phyloP scores from a whole-genome alignment of 1,140 invertebrate species.

The Gryon sp. region DNA sequence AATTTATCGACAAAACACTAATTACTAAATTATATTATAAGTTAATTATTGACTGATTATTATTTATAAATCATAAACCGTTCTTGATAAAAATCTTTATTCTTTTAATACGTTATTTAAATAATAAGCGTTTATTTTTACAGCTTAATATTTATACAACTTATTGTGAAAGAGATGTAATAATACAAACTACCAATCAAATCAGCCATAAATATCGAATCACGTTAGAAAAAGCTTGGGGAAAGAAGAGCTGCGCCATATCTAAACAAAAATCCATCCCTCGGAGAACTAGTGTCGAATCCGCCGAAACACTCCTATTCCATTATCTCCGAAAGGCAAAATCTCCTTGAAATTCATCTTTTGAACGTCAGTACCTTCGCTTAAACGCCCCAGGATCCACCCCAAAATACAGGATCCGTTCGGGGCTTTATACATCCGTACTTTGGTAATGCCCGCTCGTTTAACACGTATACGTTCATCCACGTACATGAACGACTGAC shows the following conservation, averaged over 20 bases:
- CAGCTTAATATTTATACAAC: not conserved
- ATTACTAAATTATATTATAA: no score
- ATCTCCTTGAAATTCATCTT: slow-evolving; percentile 63
- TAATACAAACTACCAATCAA: slow-evolving; percentile 41
- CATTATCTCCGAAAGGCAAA: slow-evolving; percentile 59
- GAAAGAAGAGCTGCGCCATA: slow-evolving; percentile 16
- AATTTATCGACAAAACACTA: no score
- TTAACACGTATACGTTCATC: slow-evolving; percentile 58
- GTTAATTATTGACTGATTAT: no score
- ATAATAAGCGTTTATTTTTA: no score
- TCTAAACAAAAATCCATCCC: slow-evolving; percentile 52
- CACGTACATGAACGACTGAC: slow-evolving; percentile 55
- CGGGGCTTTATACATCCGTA: slow-evolving; percentile 54
- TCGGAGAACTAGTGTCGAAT: slow-evolving; percentile 46
- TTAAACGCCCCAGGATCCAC: slow-evolving; percentile 56
- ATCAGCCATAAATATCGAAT: slow-evolving; percentile 48
- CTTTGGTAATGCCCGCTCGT: slow-evolving; percentile 53
- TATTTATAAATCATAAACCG: no score
- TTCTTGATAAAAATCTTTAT: no score
- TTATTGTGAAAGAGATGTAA: not conserved
- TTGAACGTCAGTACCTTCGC: slow-evolving; percentile 59
- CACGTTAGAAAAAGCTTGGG: slow-evolving; percentile 15
- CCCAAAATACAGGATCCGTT: slow-evolving; percentile 58
- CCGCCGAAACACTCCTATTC: slow-evolving; percentile 58
- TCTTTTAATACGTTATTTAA: no score